Conservation (phyloP, 92 coral and sea anemone species). For the Phenganax subtilis region DNA sequence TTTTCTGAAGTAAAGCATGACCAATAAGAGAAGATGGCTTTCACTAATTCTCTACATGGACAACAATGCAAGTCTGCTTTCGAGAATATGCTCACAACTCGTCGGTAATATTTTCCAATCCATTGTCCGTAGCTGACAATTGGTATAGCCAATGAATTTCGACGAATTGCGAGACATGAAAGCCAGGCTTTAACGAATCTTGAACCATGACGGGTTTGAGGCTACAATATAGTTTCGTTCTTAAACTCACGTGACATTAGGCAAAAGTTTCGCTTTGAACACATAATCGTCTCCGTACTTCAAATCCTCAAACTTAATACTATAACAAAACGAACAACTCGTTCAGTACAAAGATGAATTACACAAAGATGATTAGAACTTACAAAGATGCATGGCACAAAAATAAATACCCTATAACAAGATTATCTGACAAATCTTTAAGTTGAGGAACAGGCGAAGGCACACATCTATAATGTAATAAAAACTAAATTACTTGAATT, state of each 20-base stretch:
- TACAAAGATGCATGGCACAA: neutral
- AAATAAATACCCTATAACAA: conserved; percentile 64
- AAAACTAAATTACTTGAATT: neutral
- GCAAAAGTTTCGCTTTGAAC: conserved; percentile 52
- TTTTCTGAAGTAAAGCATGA: neutral
- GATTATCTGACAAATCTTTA: conserved; percentile 65
- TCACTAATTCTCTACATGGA: no score
- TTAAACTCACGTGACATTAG: conserved; percentile 40
- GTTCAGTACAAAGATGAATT: neutral
- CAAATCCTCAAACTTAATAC: conserved; percentile 68
- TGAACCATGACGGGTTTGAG: no score
- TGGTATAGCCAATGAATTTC: no score
- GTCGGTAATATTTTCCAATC: no score
- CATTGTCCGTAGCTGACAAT: no score
- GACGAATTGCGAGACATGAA: no score
- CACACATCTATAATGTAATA: conserved; percentile 50
- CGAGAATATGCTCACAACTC: no score
- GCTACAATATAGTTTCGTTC: neutral
- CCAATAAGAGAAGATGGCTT: neutral
- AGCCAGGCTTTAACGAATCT: no score
- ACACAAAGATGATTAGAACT: neutral
- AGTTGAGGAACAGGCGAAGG: conserved; percentile 77
- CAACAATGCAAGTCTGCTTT: no score
- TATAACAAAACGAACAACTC: conserved; percentile 20
- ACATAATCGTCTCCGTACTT: conserved; percentile 54